These are phyloP conservation scores for Isurus oxyrinchus DNA, from an alignment of 2,113 vertebrate genomes.

Conservation along the genomic window DNA sequence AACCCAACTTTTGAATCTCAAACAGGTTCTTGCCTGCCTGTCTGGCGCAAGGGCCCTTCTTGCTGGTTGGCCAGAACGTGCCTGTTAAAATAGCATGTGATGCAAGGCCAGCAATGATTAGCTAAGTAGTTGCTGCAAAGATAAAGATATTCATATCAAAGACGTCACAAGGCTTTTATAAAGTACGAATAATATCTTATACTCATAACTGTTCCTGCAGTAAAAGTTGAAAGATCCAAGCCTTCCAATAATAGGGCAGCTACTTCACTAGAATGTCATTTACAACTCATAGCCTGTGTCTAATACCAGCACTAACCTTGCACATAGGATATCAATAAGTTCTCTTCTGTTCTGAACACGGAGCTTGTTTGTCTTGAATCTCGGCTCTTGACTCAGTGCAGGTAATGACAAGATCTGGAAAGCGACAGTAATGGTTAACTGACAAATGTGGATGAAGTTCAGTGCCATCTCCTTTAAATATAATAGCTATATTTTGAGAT, in stretches of 20 bases:
- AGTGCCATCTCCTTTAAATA: background rate
- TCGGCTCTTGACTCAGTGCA: constrained; percentile 61
- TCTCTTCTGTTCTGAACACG: constrained; percentile 76
- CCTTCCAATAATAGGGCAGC: background rate
- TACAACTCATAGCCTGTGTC: background rate
- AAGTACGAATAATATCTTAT: background rate
- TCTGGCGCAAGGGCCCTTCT: too few species aligned
- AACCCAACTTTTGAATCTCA: too few species aligned
- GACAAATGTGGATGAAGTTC: constrained; percentile 22
- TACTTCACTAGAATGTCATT: background rate
- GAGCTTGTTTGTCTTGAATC: constrained; percentile 76
- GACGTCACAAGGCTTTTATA: background rate
- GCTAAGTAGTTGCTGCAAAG: too few species aligned
- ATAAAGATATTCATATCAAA: too few species aligned
- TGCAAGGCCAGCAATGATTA: too few species aligned
- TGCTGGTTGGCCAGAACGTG: too few species aligned
- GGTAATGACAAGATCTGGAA: constrained; percentile 70
- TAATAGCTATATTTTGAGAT: constrained; percentile 39
- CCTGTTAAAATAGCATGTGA: too few species aligned
- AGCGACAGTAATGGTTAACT: constrained; percentile 31
- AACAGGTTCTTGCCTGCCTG: too few species aligned
- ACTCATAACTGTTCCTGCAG: background rate
- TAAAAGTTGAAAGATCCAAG: background rate
- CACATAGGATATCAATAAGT: constrained; percentile 64
- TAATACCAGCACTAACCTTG: constrained; percentile 57